A percentile compares a stretch with the other conserved stretches of the same genome.
These are phyloP conservation scores for Pelecanoides urinatrix DNA, from an alignment of 2,113 vertebrate genomes.

Conservation along the genomic window DNA sequence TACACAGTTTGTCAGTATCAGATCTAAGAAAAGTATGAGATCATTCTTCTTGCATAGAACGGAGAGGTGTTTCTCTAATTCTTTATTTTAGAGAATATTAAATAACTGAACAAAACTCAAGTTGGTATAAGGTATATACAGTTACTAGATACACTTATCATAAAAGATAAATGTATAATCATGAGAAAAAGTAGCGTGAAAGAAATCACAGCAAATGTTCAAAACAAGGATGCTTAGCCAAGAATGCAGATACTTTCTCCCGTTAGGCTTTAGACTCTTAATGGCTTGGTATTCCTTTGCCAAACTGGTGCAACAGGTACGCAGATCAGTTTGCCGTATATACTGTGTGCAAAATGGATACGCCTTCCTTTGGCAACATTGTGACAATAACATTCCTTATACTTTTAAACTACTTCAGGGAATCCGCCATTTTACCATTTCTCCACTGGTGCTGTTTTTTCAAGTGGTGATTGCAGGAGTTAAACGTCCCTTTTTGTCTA, in stretches of 20 bases:
- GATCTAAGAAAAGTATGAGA: not conserved
- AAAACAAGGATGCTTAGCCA: not conserved
- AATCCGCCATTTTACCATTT: not conserved
- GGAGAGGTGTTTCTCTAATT: not conserved
- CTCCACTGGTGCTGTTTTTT: not conserved
- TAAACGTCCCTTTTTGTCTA: not conserved
- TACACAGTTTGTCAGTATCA: not conserved
- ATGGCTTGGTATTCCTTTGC: not conserved
- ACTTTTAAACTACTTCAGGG: not conserved
- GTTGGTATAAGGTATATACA: not conserved
- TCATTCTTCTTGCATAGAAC: not conserved
- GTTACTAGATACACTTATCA: not conserved
- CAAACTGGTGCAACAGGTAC: not conserved
- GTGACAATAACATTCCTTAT: not conserved
- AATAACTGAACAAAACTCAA: not conserved
- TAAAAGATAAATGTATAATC: not conserved
- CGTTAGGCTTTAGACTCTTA: not conserved
- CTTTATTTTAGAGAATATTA: not conserved
- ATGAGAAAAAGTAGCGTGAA: not conserved
- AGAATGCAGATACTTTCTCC: not conserved
- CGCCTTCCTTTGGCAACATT: not conserved
- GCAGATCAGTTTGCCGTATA: not conserved
- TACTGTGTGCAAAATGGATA: not conserved
- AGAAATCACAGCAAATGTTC: not conserved
- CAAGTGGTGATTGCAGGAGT: not conserved